A percentile compares a stretch with the other conserved stretches of the same genome.
Evolutionary conservation across 2,113 vertebrate species (phyloP).

Genomic region (Diadophis punctatus): DNA sequence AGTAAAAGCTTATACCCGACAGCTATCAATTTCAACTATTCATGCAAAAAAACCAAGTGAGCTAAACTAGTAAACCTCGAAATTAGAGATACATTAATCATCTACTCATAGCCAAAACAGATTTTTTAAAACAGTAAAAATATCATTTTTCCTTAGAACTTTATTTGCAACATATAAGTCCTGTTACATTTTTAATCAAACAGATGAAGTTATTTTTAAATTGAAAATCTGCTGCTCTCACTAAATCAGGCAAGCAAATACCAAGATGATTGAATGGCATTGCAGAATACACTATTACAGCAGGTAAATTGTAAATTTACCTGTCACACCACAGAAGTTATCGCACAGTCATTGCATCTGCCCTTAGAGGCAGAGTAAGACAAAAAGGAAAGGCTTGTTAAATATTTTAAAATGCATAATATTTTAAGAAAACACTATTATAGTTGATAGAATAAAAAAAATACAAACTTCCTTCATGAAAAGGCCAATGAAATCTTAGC

Average conservation of each 20-base stretch:
- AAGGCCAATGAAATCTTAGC: constrained; percentile 45
- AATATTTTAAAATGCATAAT: constrained; percentile 64
- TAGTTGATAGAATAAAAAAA: constrained; percentile 34
- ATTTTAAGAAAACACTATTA: constrained; percentile 66
- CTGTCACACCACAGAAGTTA: constrained; percentile 69
- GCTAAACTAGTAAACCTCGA: constrained; percentile 83
- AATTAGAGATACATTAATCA: constrained; percentile 80
- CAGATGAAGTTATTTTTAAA: constrained; percentile 82
- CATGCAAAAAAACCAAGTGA: constrained; percentile 80
- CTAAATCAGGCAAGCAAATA: constrained; percentile 74
- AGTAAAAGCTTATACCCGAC: constrained; percentile 77
- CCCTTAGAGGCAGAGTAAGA: constrained; percentile 62
- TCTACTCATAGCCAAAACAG: constrained; percentile 76
- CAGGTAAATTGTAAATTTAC: constrained; percentile 72
- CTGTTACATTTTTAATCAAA: constrained; percentile 83
- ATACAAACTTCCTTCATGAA: constrained; percentile 43
- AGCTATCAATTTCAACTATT: constrained; percentile 80
- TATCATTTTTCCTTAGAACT: constrained; percentile 77
- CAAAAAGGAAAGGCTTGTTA: constrained; percentile 66
- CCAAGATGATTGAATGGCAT: constrained; percentile 64
- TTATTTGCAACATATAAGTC: constrained; percentile 81
- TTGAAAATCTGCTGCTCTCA: constrained; percentile 80
- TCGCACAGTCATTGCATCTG: constrained; percentile 65
- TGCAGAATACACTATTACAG: constrained; percentile 59
- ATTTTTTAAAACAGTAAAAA: constrained; percentile 68